Evolutionary conservation across 2,797 vertebrate genomes (phyloP).

Genomic region (Pangasius mekongensis): DNA sequence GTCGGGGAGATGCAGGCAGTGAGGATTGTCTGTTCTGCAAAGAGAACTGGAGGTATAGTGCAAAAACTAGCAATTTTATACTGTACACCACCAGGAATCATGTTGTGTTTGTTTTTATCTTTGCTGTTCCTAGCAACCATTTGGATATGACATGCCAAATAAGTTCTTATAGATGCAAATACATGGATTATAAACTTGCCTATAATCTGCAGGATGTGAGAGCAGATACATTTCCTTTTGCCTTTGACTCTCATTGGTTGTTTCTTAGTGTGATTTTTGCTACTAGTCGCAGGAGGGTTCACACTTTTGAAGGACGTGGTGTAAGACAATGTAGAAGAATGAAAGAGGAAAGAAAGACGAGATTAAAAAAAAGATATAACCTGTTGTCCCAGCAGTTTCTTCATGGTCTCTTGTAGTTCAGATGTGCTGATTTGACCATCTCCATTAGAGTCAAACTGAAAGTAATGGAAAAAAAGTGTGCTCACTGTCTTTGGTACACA

Average conservation of each 20-base stretch:
- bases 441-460: slow-evolving; percentile 95
- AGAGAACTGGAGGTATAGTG: neutral
- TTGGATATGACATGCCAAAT: neutral
- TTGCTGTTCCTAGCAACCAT: neutral
- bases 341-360: slow-evolving; percentile 28
- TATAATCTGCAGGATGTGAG: neutral
- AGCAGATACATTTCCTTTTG: neutral
- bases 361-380: slow-evolving; percentile 56
- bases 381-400: slow-evolving; percentile 95
- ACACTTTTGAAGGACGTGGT: neutral
- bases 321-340: neutral
- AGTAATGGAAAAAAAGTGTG: slow-evolving; percentile 2
- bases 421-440: slow-evolving; percentile 96
- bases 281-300: neutral
- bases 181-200: neutral
- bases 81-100: neutral
- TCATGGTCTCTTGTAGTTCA: slow-evolving; percentile 96
- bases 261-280: neutral
- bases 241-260: neutral
- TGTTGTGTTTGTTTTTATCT: neutral
- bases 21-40: neutral
- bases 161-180: neutral
- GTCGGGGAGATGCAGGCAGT: neutral
- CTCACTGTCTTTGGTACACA: neutral
- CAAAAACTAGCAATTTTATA: neutral